Conservation (phyloP, 2,113 vertebrate species). For the Anhinga anhinga region DNA sequence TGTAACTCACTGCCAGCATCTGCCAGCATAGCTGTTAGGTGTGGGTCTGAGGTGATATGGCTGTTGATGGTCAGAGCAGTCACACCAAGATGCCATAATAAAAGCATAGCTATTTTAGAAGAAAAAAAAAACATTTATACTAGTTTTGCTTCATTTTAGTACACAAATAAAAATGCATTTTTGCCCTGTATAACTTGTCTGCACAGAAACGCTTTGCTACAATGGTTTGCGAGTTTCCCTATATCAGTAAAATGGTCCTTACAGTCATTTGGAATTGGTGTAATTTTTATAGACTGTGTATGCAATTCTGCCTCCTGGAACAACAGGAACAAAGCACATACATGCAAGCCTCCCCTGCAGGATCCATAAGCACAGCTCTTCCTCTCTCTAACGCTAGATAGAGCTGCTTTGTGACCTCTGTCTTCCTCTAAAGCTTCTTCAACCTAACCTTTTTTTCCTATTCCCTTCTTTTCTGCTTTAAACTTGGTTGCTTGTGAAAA, state of each 20-base stretch:
- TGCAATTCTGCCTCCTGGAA: not conserved
- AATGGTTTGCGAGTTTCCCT: not conserved
- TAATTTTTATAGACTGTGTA: not conserved
- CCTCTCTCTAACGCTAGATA: not conserved
- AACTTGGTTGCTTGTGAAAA: not conserved
- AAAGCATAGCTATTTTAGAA: not conserved
- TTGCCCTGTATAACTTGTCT: not conserved
- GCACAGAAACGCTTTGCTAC: not conserved
- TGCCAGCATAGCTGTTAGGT: not conserved
- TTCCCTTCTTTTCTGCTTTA: not conserved
- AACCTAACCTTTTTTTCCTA: not conserved
- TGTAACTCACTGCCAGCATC: not conserved
- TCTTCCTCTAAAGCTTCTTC: not conserved
- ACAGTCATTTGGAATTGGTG: not conserved
- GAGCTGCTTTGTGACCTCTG: not conserved
- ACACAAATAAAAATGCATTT: not conserved
- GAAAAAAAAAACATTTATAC: not conserved
- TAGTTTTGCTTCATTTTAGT: not conserved
- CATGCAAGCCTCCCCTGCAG: not conserved
- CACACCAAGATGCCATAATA: not conserved
- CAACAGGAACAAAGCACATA: fast-evolving
- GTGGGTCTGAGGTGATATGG: not conserved
- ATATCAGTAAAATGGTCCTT: not conserved
- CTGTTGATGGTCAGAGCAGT: not conserved
- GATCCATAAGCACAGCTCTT: not conserved